Evolutionary conservation across 2,113 vertebrate species (phyloP).

Genomic region (Serilophus lunatus): DNA sequence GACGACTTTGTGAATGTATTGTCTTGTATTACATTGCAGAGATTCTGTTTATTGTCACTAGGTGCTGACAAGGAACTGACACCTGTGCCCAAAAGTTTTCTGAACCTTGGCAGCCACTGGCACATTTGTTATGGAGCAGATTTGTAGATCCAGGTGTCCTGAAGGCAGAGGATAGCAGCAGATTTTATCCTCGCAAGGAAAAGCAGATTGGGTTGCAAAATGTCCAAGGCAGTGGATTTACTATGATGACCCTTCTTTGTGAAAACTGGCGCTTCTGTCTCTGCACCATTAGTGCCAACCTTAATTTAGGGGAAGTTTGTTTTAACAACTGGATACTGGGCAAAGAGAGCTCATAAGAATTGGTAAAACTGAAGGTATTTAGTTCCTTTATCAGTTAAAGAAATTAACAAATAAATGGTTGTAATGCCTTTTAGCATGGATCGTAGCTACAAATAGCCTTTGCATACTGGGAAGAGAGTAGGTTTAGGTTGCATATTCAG

Average conservation of each 20-base stretch:
- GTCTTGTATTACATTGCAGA: constrained; percentile 55
- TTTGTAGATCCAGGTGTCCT: background rate
- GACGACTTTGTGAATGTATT: constrained; percentile 18
- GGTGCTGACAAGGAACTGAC: constrained; percentile 45
- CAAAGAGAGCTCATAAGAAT: background rate
- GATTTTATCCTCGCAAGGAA: background rate
- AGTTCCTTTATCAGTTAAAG: background rate
- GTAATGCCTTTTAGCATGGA: background rate
- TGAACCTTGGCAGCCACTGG: constrained; percentile 3
- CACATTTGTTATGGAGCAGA: background rate
- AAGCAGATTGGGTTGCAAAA: background rate
- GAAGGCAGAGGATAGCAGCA: background rate
- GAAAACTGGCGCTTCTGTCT: background rate
- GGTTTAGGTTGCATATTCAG: background rate
- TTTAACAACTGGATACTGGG: background rate
- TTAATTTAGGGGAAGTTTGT: background rate
- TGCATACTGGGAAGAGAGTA: background rate
- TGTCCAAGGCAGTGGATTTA: background rate
- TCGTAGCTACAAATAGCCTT: background rate
- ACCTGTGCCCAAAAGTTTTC: constrained; percentile 63
- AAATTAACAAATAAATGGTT: background rate
- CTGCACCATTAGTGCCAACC: background rate
- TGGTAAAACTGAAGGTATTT: background rate
- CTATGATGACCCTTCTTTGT: background rate
- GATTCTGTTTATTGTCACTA: constrained; percentile 38